Evolutionary conservation across 2,113 vertebrate species (phyloP).

Genomic region (Eonycteris spelaea): DNA sequence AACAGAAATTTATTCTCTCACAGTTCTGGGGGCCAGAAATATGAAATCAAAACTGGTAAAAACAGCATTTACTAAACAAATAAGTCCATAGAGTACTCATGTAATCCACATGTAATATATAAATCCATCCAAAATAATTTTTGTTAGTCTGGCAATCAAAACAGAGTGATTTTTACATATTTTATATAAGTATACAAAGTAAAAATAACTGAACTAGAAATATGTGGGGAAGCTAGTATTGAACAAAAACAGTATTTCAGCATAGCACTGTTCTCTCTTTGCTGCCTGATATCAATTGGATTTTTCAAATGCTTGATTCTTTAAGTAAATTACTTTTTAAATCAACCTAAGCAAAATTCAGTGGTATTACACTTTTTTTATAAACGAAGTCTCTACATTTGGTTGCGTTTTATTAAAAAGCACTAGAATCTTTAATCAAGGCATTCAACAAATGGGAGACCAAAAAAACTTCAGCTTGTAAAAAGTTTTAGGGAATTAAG

Average conservation of each 20-base stretch:
- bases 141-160: neutral
- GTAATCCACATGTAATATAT: neutral
- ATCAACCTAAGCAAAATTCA: neutral
- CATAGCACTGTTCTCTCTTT: neutral
- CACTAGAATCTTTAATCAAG: neutral
- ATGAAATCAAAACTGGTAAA: neutral
- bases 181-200: neutral
- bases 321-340: constrained; percentile 15
- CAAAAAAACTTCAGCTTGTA: neutral
- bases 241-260: neutral
- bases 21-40: neutral
- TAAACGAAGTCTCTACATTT: neutral
- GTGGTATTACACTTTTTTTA: neutral
- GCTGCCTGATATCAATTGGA: neutral
- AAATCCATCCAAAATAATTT: neutral
- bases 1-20: neutral
- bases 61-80: neutral
- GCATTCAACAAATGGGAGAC: neutral
- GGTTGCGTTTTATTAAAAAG: neutral
- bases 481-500: neutral
- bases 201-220: neutral
- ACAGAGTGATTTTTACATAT: neutral
- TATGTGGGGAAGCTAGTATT: neutral
- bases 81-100: neutral
- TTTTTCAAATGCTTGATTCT: neutral